Conservation (phyloP, 2,888 invertebrate genomes). For the Aricia artaxerxes region DNA sequence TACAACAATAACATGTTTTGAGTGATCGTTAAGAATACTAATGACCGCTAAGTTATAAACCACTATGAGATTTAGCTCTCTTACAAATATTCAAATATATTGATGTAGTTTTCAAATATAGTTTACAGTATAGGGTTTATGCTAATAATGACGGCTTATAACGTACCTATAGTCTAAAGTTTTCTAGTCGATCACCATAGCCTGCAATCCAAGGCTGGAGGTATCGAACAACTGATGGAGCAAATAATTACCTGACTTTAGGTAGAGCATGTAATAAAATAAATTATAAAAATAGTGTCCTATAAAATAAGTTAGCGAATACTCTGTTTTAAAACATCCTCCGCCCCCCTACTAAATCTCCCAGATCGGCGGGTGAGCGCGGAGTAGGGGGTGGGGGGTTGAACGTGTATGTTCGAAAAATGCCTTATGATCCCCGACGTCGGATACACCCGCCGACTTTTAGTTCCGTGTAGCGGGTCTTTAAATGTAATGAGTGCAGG, state of each 20-base stretch:
- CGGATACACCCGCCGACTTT: constrained; percentile 50
- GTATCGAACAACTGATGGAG: background rate
- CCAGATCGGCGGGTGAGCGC: constrained; percentile 61
- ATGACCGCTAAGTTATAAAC: no score
- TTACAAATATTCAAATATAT: no score
- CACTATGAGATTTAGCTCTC: no score
- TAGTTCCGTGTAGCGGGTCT: constrained; percentile 46
- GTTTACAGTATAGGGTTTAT: no score
- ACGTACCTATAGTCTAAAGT: no score
- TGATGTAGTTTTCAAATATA: no score
- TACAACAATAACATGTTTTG: no score
- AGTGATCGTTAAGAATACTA: no score
- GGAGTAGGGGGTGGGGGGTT: constrained; percentile 47
- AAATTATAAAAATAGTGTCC: background rate
- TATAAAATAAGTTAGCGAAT: constrained; percentile 38
- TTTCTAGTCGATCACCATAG: no score
- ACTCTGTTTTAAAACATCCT: constrained; percentile 49
- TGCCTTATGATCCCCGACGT: constrained; percentile 72
- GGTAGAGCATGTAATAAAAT: background rate
- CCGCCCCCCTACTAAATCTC: constrained; percentile 51
- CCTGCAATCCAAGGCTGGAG: background rate
- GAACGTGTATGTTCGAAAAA: constrained; percentile 76
- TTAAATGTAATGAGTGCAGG: constrained; percentile 22
- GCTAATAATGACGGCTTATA: no score
- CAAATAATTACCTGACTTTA: background rate